A percentile compares a stretch with the other conserved stretches of the same genome.
These are phyloP conservation scores for Artemisiospiza belli DNA, from an alignment of 2,113 vertebrate species.

Conservation along the genomic window DNA sequence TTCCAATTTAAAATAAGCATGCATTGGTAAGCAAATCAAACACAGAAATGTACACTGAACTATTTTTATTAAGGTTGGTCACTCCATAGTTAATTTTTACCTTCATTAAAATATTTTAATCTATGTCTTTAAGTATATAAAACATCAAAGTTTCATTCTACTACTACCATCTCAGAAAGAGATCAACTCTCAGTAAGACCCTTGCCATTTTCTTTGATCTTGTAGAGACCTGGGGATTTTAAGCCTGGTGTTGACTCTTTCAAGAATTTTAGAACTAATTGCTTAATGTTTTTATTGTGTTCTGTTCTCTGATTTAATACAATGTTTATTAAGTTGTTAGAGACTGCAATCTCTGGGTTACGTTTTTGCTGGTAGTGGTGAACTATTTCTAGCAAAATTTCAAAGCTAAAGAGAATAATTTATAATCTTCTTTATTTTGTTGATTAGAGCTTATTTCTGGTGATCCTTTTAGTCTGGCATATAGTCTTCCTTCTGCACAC, in stretches of 20 bases:
- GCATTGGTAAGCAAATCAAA: background rate
- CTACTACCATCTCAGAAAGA: conserved; percentile 13
- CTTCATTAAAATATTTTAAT: conserved; percentile 54
- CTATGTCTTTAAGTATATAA: conserved; percentile 49
- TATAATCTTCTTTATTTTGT: background rate
- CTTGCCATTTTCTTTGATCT: conserved; percentile 62
- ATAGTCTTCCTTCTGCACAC: background rate
- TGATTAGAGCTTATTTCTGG: background rate
- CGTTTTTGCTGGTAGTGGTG: background rate
- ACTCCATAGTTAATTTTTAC: conserved; percentile 33
- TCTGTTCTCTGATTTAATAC: conserved; percentile 24
- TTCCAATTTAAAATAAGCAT: conserved; percentile 4
- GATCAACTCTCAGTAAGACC: conserved; percentile 50
- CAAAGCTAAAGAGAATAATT: conserved; percentile 37
- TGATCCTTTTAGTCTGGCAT: background rate
- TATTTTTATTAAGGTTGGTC: background rate
- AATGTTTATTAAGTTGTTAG: background rate
- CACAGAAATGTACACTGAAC: background rate
- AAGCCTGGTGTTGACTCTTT: conserved; percentile 38
- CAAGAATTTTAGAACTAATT: conserved; percentile 57
- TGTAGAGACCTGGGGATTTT: conserved; percentile 52
- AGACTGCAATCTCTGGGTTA: background rate
- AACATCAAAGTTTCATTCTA: conserved; percentile 56
- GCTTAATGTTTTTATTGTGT: conserved; percentile 61
- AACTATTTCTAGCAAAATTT: background rate